These are phyloP conservation scores for Chelonia mydas DNA, from an alignment of 2,797 vertebrate species.

Conservation along the genomic window DNA sequence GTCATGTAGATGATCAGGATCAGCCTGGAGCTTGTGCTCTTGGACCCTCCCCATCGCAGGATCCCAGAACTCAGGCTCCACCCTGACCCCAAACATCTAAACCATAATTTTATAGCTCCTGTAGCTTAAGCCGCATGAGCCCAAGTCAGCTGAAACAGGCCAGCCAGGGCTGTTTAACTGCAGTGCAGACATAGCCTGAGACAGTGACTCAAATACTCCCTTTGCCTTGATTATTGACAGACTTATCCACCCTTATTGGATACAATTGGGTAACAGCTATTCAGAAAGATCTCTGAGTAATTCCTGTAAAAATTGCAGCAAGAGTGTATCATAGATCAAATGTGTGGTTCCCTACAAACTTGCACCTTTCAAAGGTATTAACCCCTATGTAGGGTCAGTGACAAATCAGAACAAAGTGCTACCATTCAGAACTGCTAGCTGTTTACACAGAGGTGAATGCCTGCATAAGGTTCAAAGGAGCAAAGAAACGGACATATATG, in stretches of 20 bases:
- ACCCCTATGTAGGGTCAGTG: not conserved
- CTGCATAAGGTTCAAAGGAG: not conserved
- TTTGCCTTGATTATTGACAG: not conserved
- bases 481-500: fast-evolving
- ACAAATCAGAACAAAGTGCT: not conserved
- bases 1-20: too few species aligned
- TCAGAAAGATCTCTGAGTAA: not conserved
- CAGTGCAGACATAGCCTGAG: not conserved
- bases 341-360: not conserved
- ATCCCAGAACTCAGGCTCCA: too few species aligned
- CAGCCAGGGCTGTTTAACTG: not conserved
- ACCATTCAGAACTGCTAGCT: not conserved
- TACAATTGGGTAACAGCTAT: not conserved
- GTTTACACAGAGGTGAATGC: not conserved
- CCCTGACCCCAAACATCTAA: too few species aligned
- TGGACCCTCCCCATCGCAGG: too few species aligned
- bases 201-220: not conserved
- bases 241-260: not conserved
- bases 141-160: not conserved
- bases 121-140: too few species aligned
- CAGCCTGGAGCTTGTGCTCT: too few species aligned
- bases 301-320: not conserved
- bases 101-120: too few species aligned
- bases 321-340: not conserved
- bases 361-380: not conserved